A percentile compares a stretch with the other conserved stretches of the same genome.
These are phyloP conservation scores for Stramonita haemastoma DNA, from an alignment of 2,888 invertebrate genomes.

Conservation along the genomic window DNA sequence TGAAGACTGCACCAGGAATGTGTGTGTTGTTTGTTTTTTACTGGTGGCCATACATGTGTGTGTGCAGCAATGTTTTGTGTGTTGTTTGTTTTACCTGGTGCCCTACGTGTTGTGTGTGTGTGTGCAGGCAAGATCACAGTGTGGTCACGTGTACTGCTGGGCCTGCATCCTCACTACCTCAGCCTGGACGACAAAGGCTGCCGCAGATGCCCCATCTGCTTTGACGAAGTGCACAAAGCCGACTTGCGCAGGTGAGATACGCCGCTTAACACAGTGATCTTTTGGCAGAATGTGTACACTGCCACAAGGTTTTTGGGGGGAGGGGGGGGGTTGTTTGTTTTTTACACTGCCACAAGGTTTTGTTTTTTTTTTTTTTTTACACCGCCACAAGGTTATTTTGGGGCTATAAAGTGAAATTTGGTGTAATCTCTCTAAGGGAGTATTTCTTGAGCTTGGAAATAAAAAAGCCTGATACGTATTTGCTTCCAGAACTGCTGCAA, in stretches of 20 bases:
- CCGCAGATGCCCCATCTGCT: slow-evolving; percentile 95
- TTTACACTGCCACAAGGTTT: neutral
- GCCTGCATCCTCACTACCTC: slow-evolving; percentile 95
- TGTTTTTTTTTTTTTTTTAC: neutral
- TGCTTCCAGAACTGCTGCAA: no score
- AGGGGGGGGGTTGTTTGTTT: no score
- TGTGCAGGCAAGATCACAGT: slow-evolving; percentile 91
- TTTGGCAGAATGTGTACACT: neutral
- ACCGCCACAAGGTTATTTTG: no score
- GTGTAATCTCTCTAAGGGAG: no score
- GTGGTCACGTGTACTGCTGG: slow-evolving; percentile 98
- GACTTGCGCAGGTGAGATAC: slow-evolving; percentile 87
- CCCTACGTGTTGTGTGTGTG: neutral
- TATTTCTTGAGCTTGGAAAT: no score
- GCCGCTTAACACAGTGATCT: neutral
- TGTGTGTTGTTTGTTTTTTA: no score
- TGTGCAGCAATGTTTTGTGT: neutral
- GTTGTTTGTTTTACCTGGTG: no score
- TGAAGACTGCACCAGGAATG: no score
- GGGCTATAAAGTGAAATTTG: no score
- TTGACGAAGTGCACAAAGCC: slow-evolving; percentile 86
- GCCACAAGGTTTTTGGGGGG: no score
- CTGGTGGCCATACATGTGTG: no score
- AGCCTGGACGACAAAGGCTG: slow-evolving; percentile 87
- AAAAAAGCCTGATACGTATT: no score